Evolutionary conservation across 2,888 invertebrate genomes (phyloP).

Genomic region (Noctua fimbriata): DNA sequence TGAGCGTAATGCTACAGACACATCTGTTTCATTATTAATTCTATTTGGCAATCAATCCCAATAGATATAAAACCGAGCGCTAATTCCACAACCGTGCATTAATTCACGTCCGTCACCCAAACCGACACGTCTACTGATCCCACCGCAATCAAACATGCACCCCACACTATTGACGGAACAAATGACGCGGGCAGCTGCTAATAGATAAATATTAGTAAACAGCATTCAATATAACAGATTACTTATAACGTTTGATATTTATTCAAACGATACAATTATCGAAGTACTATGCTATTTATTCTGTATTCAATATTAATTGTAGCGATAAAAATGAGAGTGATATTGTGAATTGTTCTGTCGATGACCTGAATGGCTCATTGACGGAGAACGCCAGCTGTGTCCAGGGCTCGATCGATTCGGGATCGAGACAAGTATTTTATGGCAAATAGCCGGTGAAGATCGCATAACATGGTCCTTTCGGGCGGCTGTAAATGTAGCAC

Average conservation of each 20-base stretch:
- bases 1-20: neutral
- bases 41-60: constrained; percentile 11
- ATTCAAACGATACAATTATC: constrained; percentile 20
- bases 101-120: constrained; percentile 25
- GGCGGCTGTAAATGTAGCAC: constrained; percentile 7
- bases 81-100: constrained; percentile 26
- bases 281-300: constrained; percentile 3
- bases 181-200: constrained; percentile 33
- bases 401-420: constrained; percentile 44
- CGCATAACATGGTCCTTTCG: constrained; percentile 31
- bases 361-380: constrained; percentile 51
- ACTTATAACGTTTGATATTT: constrained; percentile 10
- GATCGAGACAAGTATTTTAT: constrained; percentile 51
- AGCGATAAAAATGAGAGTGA: constrained; percentile 46
- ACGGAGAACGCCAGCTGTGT: constrained; percentile 46
- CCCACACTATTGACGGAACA: constrained; percentile 13
- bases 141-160: constrained; percentile 34
- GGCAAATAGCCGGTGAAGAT: constrained; percentile 27
- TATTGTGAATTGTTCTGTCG: constrained; percentile 39
- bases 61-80: constrained; percentile 12
- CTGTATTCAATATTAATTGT: constrained; percentile 33
- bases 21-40: constrained; percentile 10
- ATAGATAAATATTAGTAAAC: constrained; percentile 33
- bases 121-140: constrained; percentile 23
- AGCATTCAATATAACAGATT: constrained; percentile 41